Percentiles rank a stretch among this genome's conserved stretches.
Evolutionary conservation across 2,113 vertebrate genomes (phyloP).

Genomic region (Cottus gobio): DNA sequence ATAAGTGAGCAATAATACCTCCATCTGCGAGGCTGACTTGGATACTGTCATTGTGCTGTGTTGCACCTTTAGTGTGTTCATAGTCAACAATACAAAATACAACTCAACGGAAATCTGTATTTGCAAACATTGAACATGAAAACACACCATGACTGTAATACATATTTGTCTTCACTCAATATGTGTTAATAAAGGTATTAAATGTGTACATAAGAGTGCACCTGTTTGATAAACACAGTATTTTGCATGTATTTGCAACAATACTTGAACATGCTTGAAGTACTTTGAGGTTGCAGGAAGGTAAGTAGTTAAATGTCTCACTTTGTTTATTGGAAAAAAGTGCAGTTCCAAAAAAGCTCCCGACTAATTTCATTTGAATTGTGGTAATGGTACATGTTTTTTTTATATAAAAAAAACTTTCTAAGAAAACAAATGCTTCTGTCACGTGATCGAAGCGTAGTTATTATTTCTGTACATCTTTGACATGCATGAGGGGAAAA

Average conservation of each 20-base stretch:
- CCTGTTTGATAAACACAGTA: background rate
- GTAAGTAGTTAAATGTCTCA: background rate
- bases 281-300: background rate
- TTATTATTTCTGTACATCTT: background rate
- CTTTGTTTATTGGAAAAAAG: background rate
- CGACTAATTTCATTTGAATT: background rate
- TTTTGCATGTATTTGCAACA: slow-evolving; percentile 7
- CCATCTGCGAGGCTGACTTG: background rate
- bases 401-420: background rate
- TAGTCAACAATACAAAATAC: background rate
- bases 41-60: background rate
- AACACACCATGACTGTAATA: background rate
- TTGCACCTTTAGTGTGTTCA: background rate
- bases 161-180: background rate
- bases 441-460: background rate
- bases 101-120: background rate
- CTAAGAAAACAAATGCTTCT: background rate
- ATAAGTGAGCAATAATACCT: background rate
- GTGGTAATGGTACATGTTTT: background rate
- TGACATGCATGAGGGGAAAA: background rate
- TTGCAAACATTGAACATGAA: background rate
- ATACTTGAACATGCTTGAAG: background rate
- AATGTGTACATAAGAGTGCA: background rate
- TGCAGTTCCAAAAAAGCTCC: background rate
- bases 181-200: background rate